These are phyloP conservation scores for Oxystoma pomonae DNA, from an alignment of 2,888 invertebrate species.

Conservation along the genomic window DNA sequence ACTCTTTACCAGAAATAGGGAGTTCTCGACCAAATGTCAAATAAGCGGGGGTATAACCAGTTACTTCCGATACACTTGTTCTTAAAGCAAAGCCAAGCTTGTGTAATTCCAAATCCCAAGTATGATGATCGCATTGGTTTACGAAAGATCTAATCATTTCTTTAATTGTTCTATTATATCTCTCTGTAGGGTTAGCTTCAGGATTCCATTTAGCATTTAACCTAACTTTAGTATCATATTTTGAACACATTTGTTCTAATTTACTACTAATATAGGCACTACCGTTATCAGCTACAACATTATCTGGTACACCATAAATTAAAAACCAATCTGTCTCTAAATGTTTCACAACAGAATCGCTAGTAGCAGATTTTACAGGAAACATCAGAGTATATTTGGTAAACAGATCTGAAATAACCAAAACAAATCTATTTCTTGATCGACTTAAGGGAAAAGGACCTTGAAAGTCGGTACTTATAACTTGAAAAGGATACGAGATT, in stretches of 20 bases:
- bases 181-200: conserved; percentile 36
- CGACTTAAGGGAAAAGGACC: conserved; percentile 17
- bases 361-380: conserved; percentile 13
- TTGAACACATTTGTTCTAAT: conserved; percentile 14
- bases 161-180: conserved; percentile 33
- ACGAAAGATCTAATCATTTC: conserved; percentile 31
- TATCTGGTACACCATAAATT: conserved; percentile 26
- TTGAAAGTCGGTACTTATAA: conserved; percentile 17
- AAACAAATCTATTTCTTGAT: conserved; percentile 13
- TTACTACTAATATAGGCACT: conserved; percentile 14
- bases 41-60: conserved; percentile 29
- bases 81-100: conserved; percentile 32
- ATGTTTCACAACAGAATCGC: conserved; percentile 4
- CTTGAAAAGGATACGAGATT: conserved; percentile 13
- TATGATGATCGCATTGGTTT: conserved; percentile 15
- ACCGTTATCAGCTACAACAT: conserved; percentile 28
- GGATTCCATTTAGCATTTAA: conserved; percentile 33
- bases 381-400: conserved; percentile 15
- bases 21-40: conserved; percentile 26
- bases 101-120: conserved; percentile 31
- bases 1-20: conserved; percentile 10
- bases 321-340: conserved; percentile 22
- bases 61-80: conserved; percentile 30
- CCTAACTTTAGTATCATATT: conserved; percentile 21
- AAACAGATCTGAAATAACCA: conserved; percentile 20